phyloP scores from a whole-genome alignment of 2,113 vertebrate genomes.

The Leuciscus idus region DNA sequence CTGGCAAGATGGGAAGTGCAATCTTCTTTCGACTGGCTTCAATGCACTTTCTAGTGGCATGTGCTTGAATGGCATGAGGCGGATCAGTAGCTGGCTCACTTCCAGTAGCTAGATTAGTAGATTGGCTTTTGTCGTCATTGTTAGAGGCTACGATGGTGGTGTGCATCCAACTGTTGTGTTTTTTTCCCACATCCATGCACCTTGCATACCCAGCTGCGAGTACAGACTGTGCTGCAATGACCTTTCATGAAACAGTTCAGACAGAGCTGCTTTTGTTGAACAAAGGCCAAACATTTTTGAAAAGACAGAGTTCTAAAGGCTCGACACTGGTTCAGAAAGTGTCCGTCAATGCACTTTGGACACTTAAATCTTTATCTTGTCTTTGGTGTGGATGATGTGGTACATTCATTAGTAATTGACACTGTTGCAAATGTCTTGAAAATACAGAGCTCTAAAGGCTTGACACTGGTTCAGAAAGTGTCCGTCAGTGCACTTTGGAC shows the following conservation, averaged over 20 bases:
- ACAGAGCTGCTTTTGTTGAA: too few relatives aligned
- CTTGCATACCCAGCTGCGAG: too few relatives aligned
- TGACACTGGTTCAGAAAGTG: too few relatives aligned
- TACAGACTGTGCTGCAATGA: too few relatives aligned
- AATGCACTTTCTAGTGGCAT: not conserved
- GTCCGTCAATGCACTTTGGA: too few relatives aligned
- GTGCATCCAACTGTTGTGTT: constrained; percentile 16
- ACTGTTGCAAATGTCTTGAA: not conserved
- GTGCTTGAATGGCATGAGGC: constrained; percentile 6
- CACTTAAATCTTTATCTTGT: not conserved
- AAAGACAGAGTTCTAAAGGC: too few relatives aligned
- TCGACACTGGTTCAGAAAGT: too few relatives aligned
- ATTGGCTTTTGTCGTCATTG: not conserved
- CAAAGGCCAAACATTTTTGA: not conserved
- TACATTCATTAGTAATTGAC: not conserved
- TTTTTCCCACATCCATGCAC: too few relatives aligned
- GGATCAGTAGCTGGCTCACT: not conserved
- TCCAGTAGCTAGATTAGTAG: not conserved
- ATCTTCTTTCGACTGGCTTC: not conserved
- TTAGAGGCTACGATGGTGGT: not conserved
- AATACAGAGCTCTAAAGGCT: too few relatives aligned
- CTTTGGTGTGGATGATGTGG: not conserved
- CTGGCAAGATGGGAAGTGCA: not conserved
- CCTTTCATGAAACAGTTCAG: too few relatives aligned
- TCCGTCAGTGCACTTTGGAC: too few relatives aligned